Evolutionary conservation across 2,113 vertebrate genomes (phyloP), one percentile per base, ranked within the genome.

Genomic region (Chitala chitala): DNA sequence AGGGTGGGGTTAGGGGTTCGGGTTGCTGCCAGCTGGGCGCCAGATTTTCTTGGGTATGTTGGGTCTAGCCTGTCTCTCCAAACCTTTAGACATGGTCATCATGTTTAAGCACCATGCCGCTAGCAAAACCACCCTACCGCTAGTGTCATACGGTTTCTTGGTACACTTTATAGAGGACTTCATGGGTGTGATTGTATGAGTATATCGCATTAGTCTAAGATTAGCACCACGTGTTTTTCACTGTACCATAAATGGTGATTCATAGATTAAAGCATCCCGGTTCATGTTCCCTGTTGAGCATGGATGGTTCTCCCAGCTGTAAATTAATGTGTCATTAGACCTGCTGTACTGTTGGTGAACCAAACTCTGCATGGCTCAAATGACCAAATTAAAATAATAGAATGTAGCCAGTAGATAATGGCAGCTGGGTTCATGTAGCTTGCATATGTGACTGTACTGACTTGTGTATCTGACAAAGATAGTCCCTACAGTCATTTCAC

Each of bases 21-120:
- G 20, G 58, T 82, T 80, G 58, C 78, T 65, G 72, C 50, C 63
- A 55, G 70, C 50, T 59, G 40, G 48, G 42, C 29, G 33, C 72
- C 66, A 63, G 72, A n/a, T 66, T 71, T 33, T 29, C 54, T 48
- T 56, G 66, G 46, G 54, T 53, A 36, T 26, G 12, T 68, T 20
- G 46, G n/a, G 46, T 4, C 51, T 38, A 1, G 61, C 24, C 5
- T 4, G 8, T n/a, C 13, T 5, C 22, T 56, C 53, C 44, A 20
- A 9, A 31, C 36, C 20, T 26, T 46, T 22, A 66, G 66, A 33
- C n/a, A 8, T 12, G 17, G 31, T n/a, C 8, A 54, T 71, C 31
- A 15, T 31, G 40, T n/a, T 64, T 38, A 64, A 40, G 33, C 33
- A 4, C 13, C 33, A 1, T 15, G 1, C 13, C 2, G 3, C 33